These are phyloP conservation scores for Oreochromis tanganicae DNA, from an alignment of 2,113 vertebrate genomes.

Conservation along the genomic window DNA sequence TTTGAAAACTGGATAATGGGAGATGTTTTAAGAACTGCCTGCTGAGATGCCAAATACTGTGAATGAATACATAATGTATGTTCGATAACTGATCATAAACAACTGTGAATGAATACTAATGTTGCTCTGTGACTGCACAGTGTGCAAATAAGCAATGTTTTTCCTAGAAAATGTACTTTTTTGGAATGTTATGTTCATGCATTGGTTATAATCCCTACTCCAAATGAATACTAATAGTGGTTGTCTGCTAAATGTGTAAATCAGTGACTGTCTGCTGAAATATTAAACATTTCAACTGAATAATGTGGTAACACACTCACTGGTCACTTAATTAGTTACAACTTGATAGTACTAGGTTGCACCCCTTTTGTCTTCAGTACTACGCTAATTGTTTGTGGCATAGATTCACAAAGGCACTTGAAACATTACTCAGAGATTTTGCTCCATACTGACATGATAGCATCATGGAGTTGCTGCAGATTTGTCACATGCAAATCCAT, in stretches of 20 bases:
- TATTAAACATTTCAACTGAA: not conserved
- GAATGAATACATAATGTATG: not conserved
- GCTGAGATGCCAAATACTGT: not conserved
- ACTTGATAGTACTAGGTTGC: not conserved
- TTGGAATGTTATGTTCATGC: not conserved
- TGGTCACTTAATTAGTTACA: not conserved
- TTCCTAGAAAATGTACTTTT: not conserved
- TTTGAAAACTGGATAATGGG: not conserved
- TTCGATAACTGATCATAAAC: not conserved
- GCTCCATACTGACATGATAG: not conserved
- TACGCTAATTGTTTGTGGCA: not conserved
- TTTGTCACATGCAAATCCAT: not conserved
- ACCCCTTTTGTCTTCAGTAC: not conserved
- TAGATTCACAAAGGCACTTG: not conserved
- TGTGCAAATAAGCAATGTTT: not conserved
- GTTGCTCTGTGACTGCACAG: not conserved
- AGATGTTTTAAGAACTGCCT: not conserved
- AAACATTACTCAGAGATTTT: not conserved
- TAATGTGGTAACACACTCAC: not conserved
- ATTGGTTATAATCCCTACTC: not conserved
- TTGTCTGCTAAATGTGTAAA: not conserved
- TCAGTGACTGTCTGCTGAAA: not conserved
- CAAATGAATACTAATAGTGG: not conserved
- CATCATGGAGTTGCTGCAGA: not conserved
- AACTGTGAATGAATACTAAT: not conserved